Evolutionary conservation across 2,113 vertebrate genomes (phyloP), one percentile per base, ranked within the genome.

Genomic region (Tinamus guttatus): DNA sequence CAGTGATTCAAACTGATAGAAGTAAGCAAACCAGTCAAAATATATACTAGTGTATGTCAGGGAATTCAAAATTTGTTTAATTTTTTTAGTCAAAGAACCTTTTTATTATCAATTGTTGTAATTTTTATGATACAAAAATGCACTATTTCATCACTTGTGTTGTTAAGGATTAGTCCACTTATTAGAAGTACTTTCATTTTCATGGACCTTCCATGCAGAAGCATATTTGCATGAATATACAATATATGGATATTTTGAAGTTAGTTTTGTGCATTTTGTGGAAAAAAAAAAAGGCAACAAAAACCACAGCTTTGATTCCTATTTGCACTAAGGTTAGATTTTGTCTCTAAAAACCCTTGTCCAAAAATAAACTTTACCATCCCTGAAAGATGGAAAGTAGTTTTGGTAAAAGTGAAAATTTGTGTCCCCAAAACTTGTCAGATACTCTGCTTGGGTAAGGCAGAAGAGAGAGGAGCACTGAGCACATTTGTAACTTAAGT

Each of bases 401-500:
- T 67, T 85, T 40, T 27, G 14, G 27, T 90, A 77, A 56, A 78
- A 85, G 40, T 60, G 5, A 38, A 85, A 64, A 28, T 86, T 51
- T 83, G 6, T 83, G 59, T 78, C 30, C 25, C 78, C 43, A 52
- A 52, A 34, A 60, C 74, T 51, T n/a, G 30, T 67, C 68, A 56
- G 28, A 71, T 84, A 60, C n/a, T 18, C 64, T 60, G 5, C 28
- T 34, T 78, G 73, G 38, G 32, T 80, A 62, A 6, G 5, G 56
- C 5, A 2, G 65, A 60, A 77, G 18, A 63, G 49, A 58, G 89
- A 58, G 92, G 85, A 91, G 47, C 28, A 56, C 56, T 85, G 63
- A 90, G 95, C 92, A 84, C 96, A 95, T 97, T 90, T 95, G 94
- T 90, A 83, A 75, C 85, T 91, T 83, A 93, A 95, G 88, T 60